These are phyloP conservation scores for Melieria crassipennis DNA, from an alignment of 2,888 invertebrate species.

Conservation along the genomic window DNA sequence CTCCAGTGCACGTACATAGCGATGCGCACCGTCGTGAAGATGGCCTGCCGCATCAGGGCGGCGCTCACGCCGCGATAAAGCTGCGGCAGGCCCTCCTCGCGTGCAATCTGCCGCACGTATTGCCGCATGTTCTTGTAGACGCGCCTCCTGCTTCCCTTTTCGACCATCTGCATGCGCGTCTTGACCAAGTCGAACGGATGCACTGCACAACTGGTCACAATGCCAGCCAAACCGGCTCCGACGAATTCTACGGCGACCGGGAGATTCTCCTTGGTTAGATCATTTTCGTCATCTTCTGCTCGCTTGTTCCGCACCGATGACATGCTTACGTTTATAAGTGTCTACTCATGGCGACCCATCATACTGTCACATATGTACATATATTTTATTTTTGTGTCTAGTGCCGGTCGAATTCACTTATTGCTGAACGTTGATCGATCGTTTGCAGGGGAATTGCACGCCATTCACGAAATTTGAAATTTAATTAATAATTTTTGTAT, in stretches of 20 bases:
- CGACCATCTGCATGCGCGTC: constrained; percentile 93
- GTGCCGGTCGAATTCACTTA: too few species aligned
- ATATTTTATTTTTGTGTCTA: too few species aligned
- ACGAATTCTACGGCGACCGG: constrained; percentile 54
- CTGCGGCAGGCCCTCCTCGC: constrained; percentile 85
- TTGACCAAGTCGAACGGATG: constrained; percentile 98
- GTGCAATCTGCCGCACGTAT: constrained; percentile 77
- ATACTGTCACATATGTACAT: too few species aligned
- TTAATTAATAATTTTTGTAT: too few species aligned
- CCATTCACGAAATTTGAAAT: too few species aligned
- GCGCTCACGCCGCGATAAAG: constrained; percentile 94
- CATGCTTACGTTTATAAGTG: too few species aligned
- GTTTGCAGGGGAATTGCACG: too few species aligned
- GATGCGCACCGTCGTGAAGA: constrained; percentile 95
- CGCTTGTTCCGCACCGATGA: too few species aligned
- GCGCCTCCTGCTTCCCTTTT: constrained; percentile 60
- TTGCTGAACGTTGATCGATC: too few species aligned
- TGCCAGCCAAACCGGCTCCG: constrained; percentile 88
- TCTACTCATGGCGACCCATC: too few species aligned
- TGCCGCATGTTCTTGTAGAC: constrained; percentile 84
- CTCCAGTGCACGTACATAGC: constrained; percentile 94
- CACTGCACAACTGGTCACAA: constrained; percentile 94
- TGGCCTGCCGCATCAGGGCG: constrained; percentile 92
- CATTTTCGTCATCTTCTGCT: too few species aligned
- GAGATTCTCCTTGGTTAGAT: too few species aligned